A percentile compares a stretch with the other conserved stretches of the same genome.
Conservation (phyloP, 1,140 invertebrate genomes). For the Lanistes nyassanus region DNA sequence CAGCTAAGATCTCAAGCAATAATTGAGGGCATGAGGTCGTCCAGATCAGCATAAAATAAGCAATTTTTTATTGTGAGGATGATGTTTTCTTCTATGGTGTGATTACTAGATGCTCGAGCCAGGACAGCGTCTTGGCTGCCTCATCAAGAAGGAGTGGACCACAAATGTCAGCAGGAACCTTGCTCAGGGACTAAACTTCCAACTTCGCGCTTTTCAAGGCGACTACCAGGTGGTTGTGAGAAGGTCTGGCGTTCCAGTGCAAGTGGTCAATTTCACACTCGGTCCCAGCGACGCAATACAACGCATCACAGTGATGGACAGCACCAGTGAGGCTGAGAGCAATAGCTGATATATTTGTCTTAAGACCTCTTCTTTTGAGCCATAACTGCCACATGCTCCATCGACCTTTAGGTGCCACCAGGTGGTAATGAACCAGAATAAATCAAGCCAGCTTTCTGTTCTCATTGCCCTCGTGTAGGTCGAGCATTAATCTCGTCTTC, state of each 20-base stretch:
- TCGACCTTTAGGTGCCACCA: too few species aligned
- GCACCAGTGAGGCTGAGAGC: not conserved
- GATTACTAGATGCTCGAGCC: conserved; percentile 15
- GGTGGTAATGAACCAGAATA: too few species aligned
- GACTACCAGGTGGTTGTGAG: conserved; percentile 21
- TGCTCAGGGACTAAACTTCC: not conserved
- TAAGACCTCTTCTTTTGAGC: too few species aligned
- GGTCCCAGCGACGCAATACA: not conserved
- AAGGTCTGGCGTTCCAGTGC: conserved; percentile 15
- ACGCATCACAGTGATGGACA: not conserved
- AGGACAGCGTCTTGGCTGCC: conserved; percentile 17
- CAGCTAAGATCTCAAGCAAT: too few species aligned
- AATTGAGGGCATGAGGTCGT: too few species aligned
- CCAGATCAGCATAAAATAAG: too few species aligned
- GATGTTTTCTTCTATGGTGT: not conserved
- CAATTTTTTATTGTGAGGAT: too few species aligned
- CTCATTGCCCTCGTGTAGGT: too few species aligned
- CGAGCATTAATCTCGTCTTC: too few species aligned
- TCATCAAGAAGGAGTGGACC: conserved; percentile 28
- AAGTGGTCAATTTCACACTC: conserved; percentile 15
- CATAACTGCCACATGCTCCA: too few species aligned
- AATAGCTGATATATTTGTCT: too few species aligned
- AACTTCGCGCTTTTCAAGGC: conserved; percentile 20
- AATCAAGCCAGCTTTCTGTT: too few species aligned
- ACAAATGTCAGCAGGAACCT: conserved; percentile 13